A percentile compares a stretch with the other conserved stretches of the same genome.
phyloP scores from a whole-genome alignment of 2,797 vertebrate genomes.

The Mus minutoides region DNA sequence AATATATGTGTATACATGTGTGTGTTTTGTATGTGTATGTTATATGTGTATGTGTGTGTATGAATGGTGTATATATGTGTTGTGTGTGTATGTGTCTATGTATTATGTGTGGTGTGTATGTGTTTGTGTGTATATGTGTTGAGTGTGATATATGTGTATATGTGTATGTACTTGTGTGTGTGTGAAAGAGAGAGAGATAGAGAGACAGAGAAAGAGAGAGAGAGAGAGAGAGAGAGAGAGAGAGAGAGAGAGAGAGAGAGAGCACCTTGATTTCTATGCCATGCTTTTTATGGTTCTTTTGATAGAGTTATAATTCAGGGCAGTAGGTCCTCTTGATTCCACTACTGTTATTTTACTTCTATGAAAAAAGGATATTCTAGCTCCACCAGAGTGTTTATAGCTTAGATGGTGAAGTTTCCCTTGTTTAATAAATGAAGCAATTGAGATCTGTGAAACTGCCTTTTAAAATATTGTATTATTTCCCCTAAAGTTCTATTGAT shows the following conservation, averaged over 20 bases:
- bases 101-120: neutral
- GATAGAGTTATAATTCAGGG: constrained; percentile 17
- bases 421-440: constrained; percentile 50
- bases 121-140: neutral
- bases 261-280: neutral
- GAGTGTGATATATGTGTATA: neutral
- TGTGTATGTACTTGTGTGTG: neutral
- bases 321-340: neutral
- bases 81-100: neutral
- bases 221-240: neutral
- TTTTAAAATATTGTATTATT: constrained; percentile 41
- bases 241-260: neutral
- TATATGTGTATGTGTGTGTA: neutral
- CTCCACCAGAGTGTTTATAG: constrained; percentile 43
- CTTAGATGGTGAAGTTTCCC: neutral
- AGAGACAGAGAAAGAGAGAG: neutral
- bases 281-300: constrained; percentile 8
- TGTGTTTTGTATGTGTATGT: neutral
- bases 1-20: fast-evolving
- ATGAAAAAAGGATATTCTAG: constrained; percentile 42
- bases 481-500: neutral
- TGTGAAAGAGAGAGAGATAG: neutral
- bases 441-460: neutral
- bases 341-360: neutral
- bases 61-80: neutral